phyloP scores from a whole-genome alignment of 2,113 vertebrate genomes.

The Camelus dromedarius region DNA sequence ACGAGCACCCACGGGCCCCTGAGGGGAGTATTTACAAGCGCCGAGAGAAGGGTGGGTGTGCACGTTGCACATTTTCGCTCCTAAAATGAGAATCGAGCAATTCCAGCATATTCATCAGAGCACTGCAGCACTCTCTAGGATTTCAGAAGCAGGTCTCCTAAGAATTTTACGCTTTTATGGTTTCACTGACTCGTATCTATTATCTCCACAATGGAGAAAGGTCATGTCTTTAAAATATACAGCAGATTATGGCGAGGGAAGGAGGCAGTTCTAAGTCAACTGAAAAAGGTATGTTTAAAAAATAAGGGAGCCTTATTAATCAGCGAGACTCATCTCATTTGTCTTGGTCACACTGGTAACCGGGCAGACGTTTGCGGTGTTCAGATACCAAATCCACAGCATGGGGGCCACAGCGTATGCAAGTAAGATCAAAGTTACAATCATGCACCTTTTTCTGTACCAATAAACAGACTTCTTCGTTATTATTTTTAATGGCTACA shows the following conservation, averaged over 20 bases:
- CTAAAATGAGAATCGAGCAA: background rate
- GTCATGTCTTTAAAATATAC: background rate
- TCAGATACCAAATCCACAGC: background rate
- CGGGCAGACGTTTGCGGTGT: background rate
- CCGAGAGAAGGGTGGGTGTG: background rate
- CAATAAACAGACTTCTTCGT: background rate
- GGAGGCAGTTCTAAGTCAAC: background rate
- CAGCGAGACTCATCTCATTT: background rate
- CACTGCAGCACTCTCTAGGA: background rate
- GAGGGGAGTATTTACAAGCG: background rate
- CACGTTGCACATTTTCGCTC: background rate
- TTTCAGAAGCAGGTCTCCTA: background rate
- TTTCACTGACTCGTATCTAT: background rate
- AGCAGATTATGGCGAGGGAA: background rate
- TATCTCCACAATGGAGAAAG: background rate
- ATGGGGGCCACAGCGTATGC: background rate
- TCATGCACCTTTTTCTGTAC: background rate
- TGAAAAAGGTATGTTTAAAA: background rate
- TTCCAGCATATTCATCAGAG: background rate
- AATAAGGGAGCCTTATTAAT: background rate
- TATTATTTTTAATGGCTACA: slow-evolving; percentile 23
- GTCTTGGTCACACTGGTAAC: background rate
- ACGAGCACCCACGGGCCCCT: background rate
- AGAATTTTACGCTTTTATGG: background rate
- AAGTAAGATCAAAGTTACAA: background rate